Evolutionary conservation across 2,888 invertebrate genomes (phyloP).

Genomic region (Arenicola marina): DNA sequence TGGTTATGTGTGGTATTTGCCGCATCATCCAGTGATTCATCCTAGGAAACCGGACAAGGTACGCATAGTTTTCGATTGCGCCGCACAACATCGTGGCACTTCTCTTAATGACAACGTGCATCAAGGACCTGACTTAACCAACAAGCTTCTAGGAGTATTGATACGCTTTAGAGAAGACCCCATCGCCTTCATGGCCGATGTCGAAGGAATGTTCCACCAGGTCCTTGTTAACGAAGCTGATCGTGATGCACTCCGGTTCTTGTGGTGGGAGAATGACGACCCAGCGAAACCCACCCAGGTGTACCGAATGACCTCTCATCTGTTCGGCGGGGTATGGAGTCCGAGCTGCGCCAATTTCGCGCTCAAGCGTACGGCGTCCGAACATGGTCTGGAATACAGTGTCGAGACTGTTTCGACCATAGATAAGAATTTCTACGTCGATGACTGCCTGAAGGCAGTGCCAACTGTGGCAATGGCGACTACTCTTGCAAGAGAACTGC

Average conservation of each 20-base stretch:
- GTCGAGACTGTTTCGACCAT: background rate
- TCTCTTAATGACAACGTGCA: conserved; percentile 24
- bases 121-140: conserved; percentile 24
- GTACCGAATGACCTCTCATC: conserved; percentile 10
- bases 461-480: background rate
- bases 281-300: background rate
- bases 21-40: conserved; percentile 19
- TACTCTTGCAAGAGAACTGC: background rate
- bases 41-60: conserved; percentile 18
- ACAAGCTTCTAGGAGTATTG: conserved; percentile 24
- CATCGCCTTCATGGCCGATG: conserved; percentile 24
- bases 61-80: conserved; percentile 29
- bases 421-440: conserved; percentile 11
- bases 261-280: conserved; percentile 18
- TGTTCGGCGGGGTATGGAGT: conserved; percentile 8
- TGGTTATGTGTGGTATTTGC: conserved; percentile 17
- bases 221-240: conserved; percentile 17
- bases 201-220: conserved; percentile 28
- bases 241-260: conserved; percentile 22
- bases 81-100: conserved; percentile 14
- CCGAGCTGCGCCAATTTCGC: conserved; percentile 11
- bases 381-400: background rate
- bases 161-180: conserved; percentile 22
- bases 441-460: conserved; percentile 11
- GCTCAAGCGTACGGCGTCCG: background rate